Percentiles rank a stretch among this genome's conserved stretches.
Evolutionary conservation across 92 coral and sea anemone genomes (phyloP).

Genomic region (Plumapathes pennacea): DNA sequence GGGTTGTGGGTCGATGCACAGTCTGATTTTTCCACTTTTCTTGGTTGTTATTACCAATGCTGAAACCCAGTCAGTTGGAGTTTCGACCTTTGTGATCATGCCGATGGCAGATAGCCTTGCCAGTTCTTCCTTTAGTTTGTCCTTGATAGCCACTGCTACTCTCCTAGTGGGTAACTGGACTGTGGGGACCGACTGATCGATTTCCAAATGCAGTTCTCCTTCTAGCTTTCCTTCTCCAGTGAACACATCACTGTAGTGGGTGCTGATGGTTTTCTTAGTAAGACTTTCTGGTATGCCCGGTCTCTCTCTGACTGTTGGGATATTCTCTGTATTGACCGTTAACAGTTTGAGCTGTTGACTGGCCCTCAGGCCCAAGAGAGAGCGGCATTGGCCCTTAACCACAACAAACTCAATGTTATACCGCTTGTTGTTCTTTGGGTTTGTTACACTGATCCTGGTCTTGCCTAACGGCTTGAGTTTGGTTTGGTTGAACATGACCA

Average conservation of each 20-base stretch:
- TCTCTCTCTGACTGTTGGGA: constrained; percentile 22
- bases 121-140: constrained; percentile 20
- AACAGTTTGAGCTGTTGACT: constrained; percentile 40
- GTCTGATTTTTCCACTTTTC: constrained; percentile 38
- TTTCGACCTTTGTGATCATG: constrained; percentile 35
- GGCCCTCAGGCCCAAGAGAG: constrained; percentile 39
- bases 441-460: constrained; percentile 33
- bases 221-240: constrained; percentile 17
- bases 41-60: constrained; percentile 50
- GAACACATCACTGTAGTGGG: constrained; percentile 19
- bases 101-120: constrained; percentile 10
- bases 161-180: constrained; percentile 27
- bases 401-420: constrained; percentile 52
- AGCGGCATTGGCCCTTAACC: constrained; percentile 15
- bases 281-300: constrained; percentile 7
- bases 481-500: constrained; percentile 36
- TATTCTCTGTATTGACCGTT: constrained; percentile 29
- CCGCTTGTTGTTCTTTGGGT: constrained; percentile 33
- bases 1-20: constrained; percentile 67
- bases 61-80: constrained; percentile 55
- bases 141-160: constrained; percentile 36
- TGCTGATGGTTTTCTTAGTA: constrained; percentile 12
- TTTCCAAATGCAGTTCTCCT: constrained; percentile 31
- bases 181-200: constrained; percentile 19
- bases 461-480: constrained; percentile 50